phyloP scores from a whole-genome alignment of 2,888 invertebrate species.

The Taphrorychus bicolor region DNA sequence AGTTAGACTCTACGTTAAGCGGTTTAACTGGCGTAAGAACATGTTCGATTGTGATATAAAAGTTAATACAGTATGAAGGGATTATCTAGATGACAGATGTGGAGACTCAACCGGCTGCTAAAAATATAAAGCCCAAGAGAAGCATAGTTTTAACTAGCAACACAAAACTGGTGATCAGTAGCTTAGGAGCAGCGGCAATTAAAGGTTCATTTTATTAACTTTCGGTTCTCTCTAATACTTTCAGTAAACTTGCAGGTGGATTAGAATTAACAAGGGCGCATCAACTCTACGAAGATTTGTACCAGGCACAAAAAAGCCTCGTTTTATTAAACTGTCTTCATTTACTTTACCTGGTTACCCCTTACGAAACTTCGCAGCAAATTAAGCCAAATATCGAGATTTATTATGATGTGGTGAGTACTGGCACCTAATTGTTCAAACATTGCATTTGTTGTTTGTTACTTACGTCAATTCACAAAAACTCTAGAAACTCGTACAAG shows the following conservation, averaged over 20 bases:
- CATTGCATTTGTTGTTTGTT: no score
- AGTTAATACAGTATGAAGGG: no score
- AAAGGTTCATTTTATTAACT: slow-evolving; percentile 66
- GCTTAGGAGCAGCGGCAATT: slow-evolving; percentile 81
- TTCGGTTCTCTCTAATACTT: slow-evolving; percentile 15
- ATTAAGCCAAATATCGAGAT: slow-evolving; percentile 62
- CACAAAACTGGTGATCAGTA: slow-evolving; percentile 63
- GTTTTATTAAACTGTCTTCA: slow-evolving; percentile 85
- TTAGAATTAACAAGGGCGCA: slow-evolving; percentile 77
- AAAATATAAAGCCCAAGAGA: slow-evolving; percentile 41
- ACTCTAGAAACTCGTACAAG: no score
- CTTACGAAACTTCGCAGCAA: slow-evolving; percentile 71
- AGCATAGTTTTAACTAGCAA: slow-evolving; percentile 48
- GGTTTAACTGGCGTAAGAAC: not conserved
- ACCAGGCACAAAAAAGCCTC: slow-evolving; percentile 74
- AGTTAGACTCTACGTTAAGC: slow-evolving; percentile 45
- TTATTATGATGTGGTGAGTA: slow-evolving; percentile 71
- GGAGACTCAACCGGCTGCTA: not conserved
- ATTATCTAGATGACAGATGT: not conserved
- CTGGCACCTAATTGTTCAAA: no score
- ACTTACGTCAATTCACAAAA: no score
- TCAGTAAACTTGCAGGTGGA: no score
- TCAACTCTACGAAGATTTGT: slow-evolving; percentile 77
- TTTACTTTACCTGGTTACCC: slow-evolving; percentile 86
- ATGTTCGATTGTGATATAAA: no score